Evolutionary conservation across 2,797 vertebrate genomes (phyloP).

Genomic region (Pseudochirops cupreus): DNA sequence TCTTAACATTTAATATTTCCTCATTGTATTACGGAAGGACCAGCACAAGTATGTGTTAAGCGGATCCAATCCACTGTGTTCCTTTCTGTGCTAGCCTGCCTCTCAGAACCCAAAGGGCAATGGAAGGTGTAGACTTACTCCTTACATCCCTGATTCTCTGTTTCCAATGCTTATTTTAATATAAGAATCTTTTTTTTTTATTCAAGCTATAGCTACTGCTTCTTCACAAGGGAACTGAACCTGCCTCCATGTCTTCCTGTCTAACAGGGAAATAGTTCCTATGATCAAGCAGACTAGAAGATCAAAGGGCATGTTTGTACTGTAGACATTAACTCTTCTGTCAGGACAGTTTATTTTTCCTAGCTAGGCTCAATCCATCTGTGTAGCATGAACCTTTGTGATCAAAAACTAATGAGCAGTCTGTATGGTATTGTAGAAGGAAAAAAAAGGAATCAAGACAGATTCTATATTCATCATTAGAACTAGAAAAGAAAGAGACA

Average conservation of each 20-base stretch:
- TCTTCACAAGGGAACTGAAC: not conserved
- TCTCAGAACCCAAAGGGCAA: not conserved
- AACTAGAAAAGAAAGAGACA: not conserved
- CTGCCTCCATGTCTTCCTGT: not conserved
- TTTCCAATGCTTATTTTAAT: not conserved
- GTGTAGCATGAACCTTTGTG: not conserved
- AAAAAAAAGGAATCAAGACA: not conserved
- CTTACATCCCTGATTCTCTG: not conserved
- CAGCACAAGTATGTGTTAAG: not conserved
- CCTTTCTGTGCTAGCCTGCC: not conserved
- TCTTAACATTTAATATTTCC: not conserved
- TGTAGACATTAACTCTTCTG: constrained; percentile 21
- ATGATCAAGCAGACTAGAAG: not conserved
- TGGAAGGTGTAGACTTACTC: not conserved
- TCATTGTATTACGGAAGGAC: not conserved
- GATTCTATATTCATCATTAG: not conserved
- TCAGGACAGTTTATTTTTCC: not conserved
- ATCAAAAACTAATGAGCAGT: not conserved
- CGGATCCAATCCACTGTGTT: not conserved
- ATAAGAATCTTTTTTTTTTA: not conserved
- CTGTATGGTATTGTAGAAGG: not conserved
- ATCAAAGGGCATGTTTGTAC: constrained; percentile 11
- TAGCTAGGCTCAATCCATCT: not conserved
- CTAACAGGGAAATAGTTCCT: not conserved
- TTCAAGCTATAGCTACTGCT: not conserved